phyloP scores from a whole-genome alignment of 2,797 vertebrate species.

The Pelodytes ibericus region DNA sequence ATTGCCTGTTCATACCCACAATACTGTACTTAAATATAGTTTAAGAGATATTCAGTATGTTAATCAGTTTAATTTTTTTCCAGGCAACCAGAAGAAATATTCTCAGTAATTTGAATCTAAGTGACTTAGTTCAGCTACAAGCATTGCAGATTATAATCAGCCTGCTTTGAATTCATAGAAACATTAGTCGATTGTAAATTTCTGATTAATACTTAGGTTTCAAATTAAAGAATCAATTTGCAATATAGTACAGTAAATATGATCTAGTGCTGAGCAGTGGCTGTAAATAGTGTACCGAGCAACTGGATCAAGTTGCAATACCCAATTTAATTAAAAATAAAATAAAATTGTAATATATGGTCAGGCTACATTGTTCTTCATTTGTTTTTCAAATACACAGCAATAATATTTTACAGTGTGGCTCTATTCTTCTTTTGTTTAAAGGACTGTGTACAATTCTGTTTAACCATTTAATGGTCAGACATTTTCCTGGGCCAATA shows the following conservation, averaged over 20 bases:
- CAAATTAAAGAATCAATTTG: conserved; percentile 26
- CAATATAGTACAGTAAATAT: conserved; percentile 23
- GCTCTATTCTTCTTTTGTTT: no score
- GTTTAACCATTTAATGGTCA: no score
- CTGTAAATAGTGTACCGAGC: conserved; percentile 13
- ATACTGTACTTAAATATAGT: conserved; percentile 18
- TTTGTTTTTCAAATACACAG: no score
- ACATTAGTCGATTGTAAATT: conserved; percentile 48
- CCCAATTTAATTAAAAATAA: background rate
- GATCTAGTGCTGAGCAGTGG: conserved; percentile 8
- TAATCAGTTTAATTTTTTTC: conserved; percentile 46
- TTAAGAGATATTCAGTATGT: conserved; percentile 47
- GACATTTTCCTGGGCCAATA: no score
- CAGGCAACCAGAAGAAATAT: conserved; percentile 7
- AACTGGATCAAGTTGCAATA: conserved; percentile 19
- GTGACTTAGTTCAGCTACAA: conserved; percentile 31
- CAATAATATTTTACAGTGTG: no score
- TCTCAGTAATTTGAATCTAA: conserved; percentile 28
- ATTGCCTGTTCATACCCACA: conserved; percentile 35
- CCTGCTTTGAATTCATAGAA: conserved; percentile 29
- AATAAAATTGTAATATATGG: background rate
- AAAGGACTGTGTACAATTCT: no score
- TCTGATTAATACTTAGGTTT: conserved; percentile 49
- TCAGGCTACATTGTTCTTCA: no score
- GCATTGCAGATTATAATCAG: conserved; percentile 32